phyloP scores from a whole-genome alignment of 1,140 invertebrate genomes.

The Drosophila yakuba region DNA sequence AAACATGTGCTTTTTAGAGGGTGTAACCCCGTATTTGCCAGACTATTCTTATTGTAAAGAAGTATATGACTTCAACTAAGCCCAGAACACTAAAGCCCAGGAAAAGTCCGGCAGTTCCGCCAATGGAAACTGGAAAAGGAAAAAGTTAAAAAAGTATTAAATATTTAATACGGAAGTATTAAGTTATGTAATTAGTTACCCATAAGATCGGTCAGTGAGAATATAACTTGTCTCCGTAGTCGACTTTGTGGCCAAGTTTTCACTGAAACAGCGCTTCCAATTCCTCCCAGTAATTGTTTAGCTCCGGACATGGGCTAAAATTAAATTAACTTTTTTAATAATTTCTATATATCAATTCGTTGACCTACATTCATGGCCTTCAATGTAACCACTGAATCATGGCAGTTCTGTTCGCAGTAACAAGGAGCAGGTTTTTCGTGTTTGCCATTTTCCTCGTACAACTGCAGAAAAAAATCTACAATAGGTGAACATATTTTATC shows the following conservation, averaged over 20 bases:
- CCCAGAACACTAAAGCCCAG: constrained; percentile 89
- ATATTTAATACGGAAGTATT: neutral
- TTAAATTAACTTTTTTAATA: too few relatives aligned
- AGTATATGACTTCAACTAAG: constrained; percentile 89
- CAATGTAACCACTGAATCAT: constrained; percentile 58
- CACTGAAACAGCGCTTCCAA: constrained; percentile 60
- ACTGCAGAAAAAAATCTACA: constrained; percentile 56
- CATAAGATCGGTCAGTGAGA: constrained; percentile 79
- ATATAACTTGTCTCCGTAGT: constrained; percentile 74
- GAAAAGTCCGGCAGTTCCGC: constrained; percentile 89
- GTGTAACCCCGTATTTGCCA: constrained; percentile 85
- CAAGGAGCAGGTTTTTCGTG: constrained; percentile 33
- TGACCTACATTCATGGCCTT: constrained; percentile 43
- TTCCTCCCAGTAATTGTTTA: constrained; percentile 57
- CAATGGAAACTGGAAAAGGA: constrained; percentile 86
- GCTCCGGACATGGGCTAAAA: constrained; percentile 59
- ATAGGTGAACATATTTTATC: neutral
- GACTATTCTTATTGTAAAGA: constrained; percentile 87
- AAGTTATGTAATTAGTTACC: constrained; percentile 36
- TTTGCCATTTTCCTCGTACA: constrained; percentile 43
- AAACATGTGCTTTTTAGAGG: constrained; percentile 28
- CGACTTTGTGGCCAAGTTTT: constrained; percentile 66
- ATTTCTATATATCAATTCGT: too few relatives aligned
- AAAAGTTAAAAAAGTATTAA: neutral
- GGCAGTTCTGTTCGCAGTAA: constrained; percentile 65